Base-by-base conservation (phyloP, 1,140 invertebrate genomes). In the Trachymyrmex septentrionalis region DNA sequence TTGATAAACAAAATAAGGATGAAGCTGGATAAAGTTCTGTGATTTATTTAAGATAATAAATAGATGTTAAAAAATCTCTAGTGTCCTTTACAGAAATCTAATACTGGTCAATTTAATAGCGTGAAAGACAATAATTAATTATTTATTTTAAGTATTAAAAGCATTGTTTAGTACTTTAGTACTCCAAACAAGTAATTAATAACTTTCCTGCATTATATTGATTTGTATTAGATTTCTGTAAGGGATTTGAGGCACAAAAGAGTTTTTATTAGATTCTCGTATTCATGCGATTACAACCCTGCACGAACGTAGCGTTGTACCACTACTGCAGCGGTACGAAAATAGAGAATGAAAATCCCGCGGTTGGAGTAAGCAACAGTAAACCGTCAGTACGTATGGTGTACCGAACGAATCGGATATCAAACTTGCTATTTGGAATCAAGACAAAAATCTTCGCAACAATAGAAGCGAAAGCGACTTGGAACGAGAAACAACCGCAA, bases 261-360 rank as follows among this genome's bases (percentile, higher is more conserved):
- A 34, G 69, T 66, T 80, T 86, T 50, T 67, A 67, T 81, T 86
- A 44, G 75, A 48, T 69, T 69, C 38, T 86, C 44, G 44, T 78
- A 55, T 82, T 27, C 21, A 19, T n/a, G 9, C 57, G 57, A 86
- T 87, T 44, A 75, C 69, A 34, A 50, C n/a, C 50, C 57, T 76
- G 64, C 50, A 30, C 48, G 27, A 73, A 86, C 21, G 73, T 87
- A 61, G 57, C 71, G 53, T 14, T 86, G 59, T 77, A 85, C 61
- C 87, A 73, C 30, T 77, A 85, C 61, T 88, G 81, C 30, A 78
- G 38, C n/a, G 77, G 85, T 91, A 92, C 91, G 77, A 91, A 92
- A 92, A 92, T 92, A 92, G 92, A 92, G 81, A 87, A 92, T 89
- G 86, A 86, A 86, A 91, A 92, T 87, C 84, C 77, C 63, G 80